Evolutionary conservation across 2,797 vertebrate genomes (phyloP), one percentile per base, ranked within the genome.

Genomic region (Oryzias sinensis): DNA sequence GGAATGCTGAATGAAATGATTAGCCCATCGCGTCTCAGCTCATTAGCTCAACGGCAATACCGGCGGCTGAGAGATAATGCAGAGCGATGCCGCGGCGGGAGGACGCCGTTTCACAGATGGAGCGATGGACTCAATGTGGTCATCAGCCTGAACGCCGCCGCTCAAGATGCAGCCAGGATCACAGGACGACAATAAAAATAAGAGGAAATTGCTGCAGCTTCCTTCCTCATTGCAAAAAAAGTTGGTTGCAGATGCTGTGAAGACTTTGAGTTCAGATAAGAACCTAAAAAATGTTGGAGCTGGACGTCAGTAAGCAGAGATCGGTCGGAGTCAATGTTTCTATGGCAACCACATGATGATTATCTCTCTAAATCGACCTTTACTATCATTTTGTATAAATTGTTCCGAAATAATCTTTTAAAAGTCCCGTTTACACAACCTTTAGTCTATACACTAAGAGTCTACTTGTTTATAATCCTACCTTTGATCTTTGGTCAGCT

Each of bases 31-130:
- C 53, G 72, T 77, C 77, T 65, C 62, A 68, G 80, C 81, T 87
- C 80, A 88, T 90, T 90, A 87, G 77, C 83, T 73, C 16, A 70
- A 82, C 78, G 77, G 73, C 74, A 82, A 77, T 68, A 70, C 68
- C 79, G 68, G 78, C 81, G 56, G 75, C 82, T 76, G 70, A 78
- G 69, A 84, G 80, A 88, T 79, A 73, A 84, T 83, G 77, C 27
- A 27, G 27, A 27, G 27, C 56, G 76, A 84, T 73, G 24, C 76
- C 60, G 56, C 78, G 78, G 47, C 67, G 57, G 46, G 78, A 76
- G 77, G 72, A 80, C 76, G 65, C 80, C 33, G 22, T 70, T 71
- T 78, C 62, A 76, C 69, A 70, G 76, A 76, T 56, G 52, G 68
- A 7, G 9, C 8, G 61, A 55, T 6, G 72, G 24, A 68, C 69